Base-by-base conservation (phyloP, 2,113 vertebrate genomes). In the Serinus canaria region DNA sequence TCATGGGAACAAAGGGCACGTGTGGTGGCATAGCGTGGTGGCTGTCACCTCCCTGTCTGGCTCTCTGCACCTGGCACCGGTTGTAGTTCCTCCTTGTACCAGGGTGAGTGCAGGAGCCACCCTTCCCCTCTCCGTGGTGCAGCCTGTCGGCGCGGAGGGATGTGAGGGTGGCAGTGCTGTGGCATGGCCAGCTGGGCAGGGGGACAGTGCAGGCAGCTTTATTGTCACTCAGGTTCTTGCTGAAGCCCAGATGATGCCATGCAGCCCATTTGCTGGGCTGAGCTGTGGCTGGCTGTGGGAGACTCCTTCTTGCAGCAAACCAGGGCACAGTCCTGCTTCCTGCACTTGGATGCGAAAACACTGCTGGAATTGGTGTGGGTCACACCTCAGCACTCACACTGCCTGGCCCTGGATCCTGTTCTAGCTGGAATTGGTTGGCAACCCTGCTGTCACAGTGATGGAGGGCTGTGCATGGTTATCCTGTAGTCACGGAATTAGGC, bases 191-290 rank as follows among this genome's bases (percentile, higher is more conserved):
- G 74, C 62, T 30, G 30, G 0, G 8, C 28, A 10, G 56, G 55
- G 20, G 15, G 10, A 35, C 35, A 43, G 11, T 1, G 6, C 28
- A 22, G 35, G 35, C 15, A 7, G 43, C 27, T 56, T 30, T 17
- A 4, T 31, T 49, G 31, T 10, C 9, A 3, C 25, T 31, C 9
- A 25, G 25, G 31, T 37, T 70, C 62, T 44, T 30, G 13, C 46
- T 67, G 75, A 41, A 3, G 8, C n/a, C 41, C 16, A 8, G n/a
- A 1, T 0, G 0, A 15, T 47, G 47, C 64, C 7, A 0, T 11
- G 39, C 74, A 63, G 77, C 15, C 73, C 37, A 11, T 2, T 1
- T 30, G 30, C 60, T 82, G 52, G 25, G 28, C 55, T 47, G 69
- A 53, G 44, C 43, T 41, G 1, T 24, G 59, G 17, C 53, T 89